A percentile compares a stretch with the other conserved stretches of the same genome.
phyloP scores from a whole-genome alignment of 2,888 invertebrate species.

The Ornithoptera priamus region DNA sequence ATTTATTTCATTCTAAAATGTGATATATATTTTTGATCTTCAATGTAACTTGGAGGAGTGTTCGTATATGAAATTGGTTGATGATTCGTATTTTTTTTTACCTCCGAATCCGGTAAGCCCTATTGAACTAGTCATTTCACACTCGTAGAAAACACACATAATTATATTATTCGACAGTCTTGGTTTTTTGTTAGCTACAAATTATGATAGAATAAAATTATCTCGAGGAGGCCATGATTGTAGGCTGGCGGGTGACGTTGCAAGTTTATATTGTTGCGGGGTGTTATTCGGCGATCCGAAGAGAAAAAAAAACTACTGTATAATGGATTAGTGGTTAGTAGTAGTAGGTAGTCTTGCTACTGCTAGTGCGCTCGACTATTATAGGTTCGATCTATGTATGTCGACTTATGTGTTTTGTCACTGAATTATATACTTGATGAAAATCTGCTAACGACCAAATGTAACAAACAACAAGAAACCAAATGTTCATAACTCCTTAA shows the following conservation, averaged over 20 bases:
- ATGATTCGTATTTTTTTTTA: slow-evolving; percentile 49
- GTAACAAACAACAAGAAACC: no score
- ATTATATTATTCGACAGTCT: slow-evolving; percentile 71
- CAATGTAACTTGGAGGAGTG: not conserved
- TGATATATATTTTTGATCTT: not conserved
- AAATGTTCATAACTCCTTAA: no score
- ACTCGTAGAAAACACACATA: slow-evolving; percentile 70
- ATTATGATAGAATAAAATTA: slow-evolving; percentile 74
- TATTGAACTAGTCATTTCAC: slow-evolving; percentile 76
- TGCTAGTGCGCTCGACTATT: not conserved
- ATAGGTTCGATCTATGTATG: not conserved
- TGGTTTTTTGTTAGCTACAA: slow-evolving; percentile 69
- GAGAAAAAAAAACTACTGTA: slow-evolving; percentile 1
- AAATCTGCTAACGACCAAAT: no score
- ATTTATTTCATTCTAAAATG: not conserved
- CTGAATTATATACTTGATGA: not conserved
- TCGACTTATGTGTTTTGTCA: not conserved
- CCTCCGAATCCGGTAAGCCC: slow-evolving; percentile 40
- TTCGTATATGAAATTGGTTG: not conserved
- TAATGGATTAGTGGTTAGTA: slow-evolving; percentile 1
- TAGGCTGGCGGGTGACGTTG: slow-evolving; percentile 60
- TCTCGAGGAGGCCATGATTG: slow-evolving; percentile 73
- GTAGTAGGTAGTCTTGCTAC: not conserved
- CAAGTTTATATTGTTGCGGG: slow-evolving; percentile 43
- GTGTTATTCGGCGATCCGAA: slow-evolving; percentile 32